Conservation (phyloP, 2,113 vertebrate species). For the Danio rerio region GRCz12tu NC_133195.1:22116501-22117000, state of each 20-base stretch:
- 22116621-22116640: background rate
- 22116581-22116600: background rate
- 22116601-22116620: background rate
- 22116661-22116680: background rate
- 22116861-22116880: slow-evolving; percentile 28
- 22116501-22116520: too few species aligned
- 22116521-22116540: too few species aligned
- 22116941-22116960: slow-evolving; percentile 17
- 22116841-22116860: slow-evolving; percentile 54
- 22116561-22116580: background rate
- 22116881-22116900: slow-evolving; percentile 51
- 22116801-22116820: slow-evolving; percentile 53
- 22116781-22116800: slow-evolving; percentile 46
- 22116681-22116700: background rate
- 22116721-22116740: slow-evolving; percentile 28
- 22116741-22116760: slow-evolving; percentile 25
- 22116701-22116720: slow-evolving; percentile 2
- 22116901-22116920: slow-evolving; percentile 50
- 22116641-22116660: background rate
- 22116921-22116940: slow-evolving; percentile 25
- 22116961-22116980: slow-evolving; percentile 4
- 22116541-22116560: background rate
- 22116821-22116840: slow-evolving; percentile 45
- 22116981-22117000: slow-evolving; percentile 9
- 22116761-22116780: slow-evolving; percentile 30